Evolutionary conservation across 2,888 invertebrate species (phyloP).

Genomic region (Diarsia rubi): DNA sequence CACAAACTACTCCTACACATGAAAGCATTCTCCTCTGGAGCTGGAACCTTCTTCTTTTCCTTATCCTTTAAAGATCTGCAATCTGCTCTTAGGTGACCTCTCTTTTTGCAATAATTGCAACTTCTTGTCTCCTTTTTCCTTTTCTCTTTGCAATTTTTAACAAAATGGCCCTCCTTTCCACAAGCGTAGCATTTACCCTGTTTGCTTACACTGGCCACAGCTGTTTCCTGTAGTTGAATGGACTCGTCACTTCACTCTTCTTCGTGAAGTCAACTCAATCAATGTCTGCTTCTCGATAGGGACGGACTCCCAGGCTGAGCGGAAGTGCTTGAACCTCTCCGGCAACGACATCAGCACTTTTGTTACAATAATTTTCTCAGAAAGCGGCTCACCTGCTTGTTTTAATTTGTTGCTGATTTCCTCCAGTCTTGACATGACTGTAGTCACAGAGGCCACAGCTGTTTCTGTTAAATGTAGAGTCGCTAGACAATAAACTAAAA

Average conservation of each 20-base stretch:
- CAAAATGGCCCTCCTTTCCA: background rate
- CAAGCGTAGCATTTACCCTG: conserved; percentile 5
- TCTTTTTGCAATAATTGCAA: no score
- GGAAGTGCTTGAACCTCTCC: conserved; percentile 3
- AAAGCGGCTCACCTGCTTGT: no score
- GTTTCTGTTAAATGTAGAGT: no score
- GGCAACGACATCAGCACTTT: conserved; percentile 12
- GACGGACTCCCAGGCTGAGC: conserved; percentile 4
- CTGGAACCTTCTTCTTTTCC: no score
- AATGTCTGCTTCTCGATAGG: no score
- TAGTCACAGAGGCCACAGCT: no score
- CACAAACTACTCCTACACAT: background rate
- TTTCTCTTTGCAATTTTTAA: no score
- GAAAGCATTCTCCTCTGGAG: background rate
- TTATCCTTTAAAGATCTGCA: no score
- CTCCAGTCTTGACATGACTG: background rate
- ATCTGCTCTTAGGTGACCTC: no score
- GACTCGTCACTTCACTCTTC: background rate
- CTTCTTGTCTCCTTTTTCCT: no score
- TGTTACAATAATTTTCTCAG: background rate
- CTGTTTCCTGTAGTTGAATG: background rate
- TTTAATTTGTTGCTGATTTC: conserved; percentile 3
- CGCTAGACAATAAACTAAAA: no score
- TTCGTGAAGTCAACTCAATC: no score
- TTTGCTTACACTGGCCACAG: conserved; percentile 3